Evolutionary conservation across 1,140 invertebrate species (phyloP), one percentile per base, ranked within the genome.

Genomic region (Nasonia vitripennis): DNA sequence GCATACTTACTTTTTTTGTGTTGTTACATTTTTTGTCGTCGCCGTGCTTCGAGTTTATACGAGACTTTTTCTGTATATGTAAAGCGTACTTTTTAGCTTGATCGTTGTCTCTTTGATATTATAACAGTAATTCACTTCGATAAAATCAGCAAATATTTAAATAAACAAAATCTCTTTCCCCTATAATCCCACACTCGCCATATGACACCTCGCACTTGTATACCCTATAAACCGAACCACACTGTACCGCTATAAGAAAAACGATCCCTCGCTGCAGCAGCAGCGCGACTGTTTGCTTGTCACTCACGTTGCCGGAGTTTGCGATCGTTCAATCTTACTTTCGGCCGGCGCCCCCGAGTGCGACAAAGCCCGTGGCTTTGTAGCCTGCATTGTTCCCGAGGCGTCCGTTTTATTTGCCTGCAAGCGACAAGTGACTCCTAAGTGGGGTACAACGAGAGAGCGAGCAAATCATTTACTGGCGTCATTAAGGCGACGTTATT

Each of bases 251-350:
- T 62, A 27, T 27, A 37, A 75, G 86, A 82, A 82, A 85, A 83
- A 83, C 78, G 86, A 87, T 87, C 86, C 75, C 80, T 37, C 78
- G 67, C 27, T 62, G 11, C 31, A 74, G 34, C 75, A 70, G 11
- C 31, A 74, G 34, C 75, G 77, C 79, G 73, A 84, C 37, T 80
- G 67, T 84, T 84, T 81, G 51, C 83, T 75, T 34, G 78, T 85
- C 83, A 80, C 51, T 85, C 78, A 10, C 10, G 20, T 11, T 17
- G 27, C 79, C 77, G 79, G 81, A 82, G 81, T 78, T 78, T 51
- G 45, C 31, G 45, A 84, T 80, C 83, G 70, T 79, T 85, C 78
- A 85, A 80, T 80, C 70, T 85, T 85, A 85, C 70, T 62, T 78
- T 84, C 48, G 27, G 71, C 41, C 68, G 41, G 79, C 85, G 27